Percentiles rank a stretch among this genome's conserved stretches.
Evolutionary conservation across 2,888 invertebrate genomes (phyloP).

Genomic region (Caenorhabditis parvicauda): DNA sequence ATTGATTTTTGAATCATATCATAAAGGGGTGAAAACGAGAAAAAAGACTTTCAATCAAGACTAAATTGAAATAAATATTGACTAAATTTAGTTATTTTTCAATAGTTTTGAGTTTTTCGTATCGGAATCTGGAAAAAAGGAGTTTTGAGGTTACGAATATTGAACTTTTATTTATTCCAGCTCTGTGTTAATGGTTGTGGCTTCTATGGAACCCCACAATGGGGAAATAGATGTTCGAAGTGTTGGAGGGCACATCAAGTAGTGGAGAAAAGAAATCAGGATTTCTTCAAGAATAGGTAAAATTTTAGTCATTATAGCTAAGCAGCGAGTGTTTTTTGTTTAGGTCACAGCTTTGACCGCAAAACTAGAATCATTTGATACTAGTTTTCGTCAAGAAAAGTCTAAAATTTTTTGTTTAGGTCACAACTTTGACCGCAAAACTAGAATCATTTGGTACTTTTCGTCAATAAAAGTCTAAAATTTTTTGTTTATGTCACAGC

Average conservation of each 20-base stretch:
- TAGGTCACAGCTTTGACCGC: not conserved
- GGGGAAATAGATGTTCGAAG: slow-evolving; percentile 95
- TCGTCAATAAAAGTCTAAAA: not conserved
- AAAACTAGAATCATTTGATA: not conserved
- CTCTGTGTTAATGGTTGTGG: slow-evolving; percentile 76
- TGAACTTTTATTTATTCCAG: slow-evolving; percentile 26
- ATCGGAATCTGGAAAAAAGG: not conserved
- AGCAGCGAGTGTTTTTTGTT: not conserved
- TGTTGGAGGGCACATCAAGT: slow-evolving; percentile 78
- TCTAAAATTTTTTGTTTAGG: not conserved
- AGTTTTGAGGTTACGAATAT: not conserved
- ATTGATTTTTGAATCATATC: too few relatives aligned
- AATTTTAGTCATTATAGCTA: not conserved
- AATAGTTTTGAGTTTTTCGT: not conserved
- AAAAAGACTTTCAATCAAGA: too few relatives aligned
- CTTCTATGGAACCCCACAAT: slow-evolving; percentile 93
- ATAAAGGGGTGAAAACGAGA: too few relatives aligned
- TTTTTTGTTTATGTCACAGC: not conserved
- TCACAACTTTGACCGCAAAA: not conserved
- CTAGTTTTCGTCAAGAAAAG: not conserved
- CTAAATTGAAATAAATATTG: too few relatives aligned
- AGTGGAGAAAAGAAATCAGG: slow-evolving; percentile 60
- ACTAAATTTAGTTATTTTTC: slow-evolving; percentile 7
- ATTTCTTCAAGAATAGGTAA: slow-evolving; percentile 52
- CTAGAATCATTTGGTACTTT: not conserved